These are phyloP conservation scores for Amitus sp. DNA, from an alignment of 2,888 invertebrate genomes.

Conservation along the genomic window DNA sequence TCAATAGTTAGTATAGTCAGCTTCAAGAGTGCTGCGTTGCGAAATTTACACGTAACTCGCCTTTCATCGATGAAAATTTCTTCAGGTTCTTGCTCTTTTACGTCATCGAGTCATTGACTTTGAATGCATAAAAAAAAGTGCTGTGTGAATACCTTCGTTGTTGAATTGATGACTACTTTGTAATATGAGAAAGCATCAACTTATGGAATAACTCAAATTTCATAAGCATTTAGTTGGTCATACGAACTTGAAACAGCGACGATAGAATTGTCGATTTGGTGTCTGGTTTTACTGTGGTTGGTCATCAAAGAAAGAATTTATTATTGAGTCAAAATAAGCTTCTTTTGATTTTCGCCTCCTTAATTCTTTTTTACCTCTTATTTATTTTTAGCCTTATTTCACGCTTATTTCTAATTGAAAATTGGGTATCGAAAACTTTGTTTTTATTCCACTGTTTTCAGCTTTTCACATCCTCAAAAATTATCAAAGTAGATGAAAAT, in stretches of 20 bases:
- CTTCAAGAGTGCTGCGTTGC: slow-evolving; percentile 36
- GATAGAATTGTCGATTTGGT: neutral
- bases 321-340: too few species aligned
- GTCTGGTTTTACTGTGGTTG: too few species aligned
- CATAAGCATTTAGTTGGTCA: neutral
- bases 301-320: too few species aligned
- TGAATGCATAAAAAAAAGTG: slow-evolving; percentile 4
- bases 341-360: too few species aligned
- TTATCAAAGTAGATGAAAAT: too few species aligned
- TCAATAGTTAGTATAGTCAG: too few species aligned
- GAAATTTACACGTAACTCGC: slow-evolving; percentile 37
- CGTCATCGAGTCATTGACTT: slow-evolving; percentile 38
- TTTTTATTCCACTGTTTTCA: too few species aligned
- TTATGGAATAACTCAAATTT: neutral
- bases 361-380: too few species aligned
- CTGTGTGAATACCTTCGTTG: slow-evolving; percentile 7
- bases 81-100: slow-evolving; percentile 37
- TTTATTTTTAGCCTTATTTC: too few species aligned
- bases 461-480: too few species aligned
- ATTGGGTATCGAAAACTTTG: too few species aligned
- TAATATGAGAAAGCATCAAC: slow-evolving; percentile 24
- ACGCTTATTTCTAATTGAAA: too few species aligned
- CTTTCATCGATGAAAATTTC: slow-evolving; percentile 39
- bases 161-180: slow-evolving; percentile 21
- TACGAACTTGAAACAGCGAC: neutral